A percentile compares a stretch with the other conserved stretches of the same genome.
These are phyloP conservation scores for Watsonalla binaria DNA, from an alignment of 2,888 invertebrate genomes.

Conservation along the genomic window DNA sequence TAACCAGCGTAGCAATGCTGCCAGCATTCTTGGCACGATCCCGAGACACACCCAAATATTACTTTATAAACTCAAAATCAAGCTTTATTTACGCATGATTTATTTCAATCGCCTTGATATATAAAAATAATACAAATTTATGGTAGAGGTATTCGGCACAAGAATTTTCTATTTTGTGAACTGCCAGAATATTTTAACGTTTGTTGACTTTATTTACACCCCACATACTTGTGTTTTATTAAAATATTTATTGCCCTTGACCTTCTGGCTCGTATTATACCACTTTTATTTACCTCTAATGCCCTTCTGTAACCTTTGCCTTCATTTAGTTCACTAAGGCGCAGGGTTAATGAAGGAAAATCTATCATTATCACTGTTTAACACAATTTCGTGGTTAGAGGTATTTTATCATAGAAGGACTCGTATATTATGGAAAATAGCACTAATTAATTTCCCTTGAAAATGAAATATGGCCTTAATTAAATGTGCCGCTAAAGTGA, in stretches of 20 bases:
- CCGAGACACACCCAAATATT: too few relatives aligned
- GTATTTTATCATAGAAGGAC: conserved; percentile 16
- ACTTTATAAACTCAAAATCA: too few relatives aligned
- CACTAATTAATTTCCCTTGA: conserved; percentile 16
- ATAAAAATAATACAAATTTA: too few relatives aligned
- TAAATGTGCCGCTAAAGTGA: conserved; percentile 1
- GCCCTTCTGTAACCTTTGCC: background rate
- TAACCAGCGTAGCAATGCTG: too few relatives aligned
- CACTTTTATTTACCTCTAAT: background rate
- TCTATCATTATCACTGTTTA: background rate
- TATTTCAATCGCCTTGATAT: too few relatives aligned
- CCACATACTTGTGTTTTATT: background rate
- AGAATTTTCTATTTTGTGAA: too few relatives aligned
- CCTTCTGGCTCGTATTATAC: background rate
- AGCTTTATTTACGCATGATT: too few relatives aligned
- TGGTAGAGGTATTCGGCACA: too few relatives aligned
- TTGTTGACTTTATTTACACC: background rate
- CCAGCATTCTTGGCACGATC: too few relatives aligned
- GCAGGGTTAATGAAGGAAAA: background rate
- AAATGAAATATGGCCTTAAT: conserved; percentile 12
- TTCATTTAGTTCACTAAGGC: background rate
- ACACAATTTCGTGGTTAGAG: background rate
- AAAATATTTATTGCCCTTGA: background rate
- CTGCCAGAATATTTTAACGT: background rate
- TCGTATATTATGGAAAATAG: conserved; percentile 9